Percentiles rank a stretch among this genome's conserved stretches.
Evolutionary conservation across 2,888 invertebrate genomes (phyloP).

Genomic region (Lagria hirta): DNA sequence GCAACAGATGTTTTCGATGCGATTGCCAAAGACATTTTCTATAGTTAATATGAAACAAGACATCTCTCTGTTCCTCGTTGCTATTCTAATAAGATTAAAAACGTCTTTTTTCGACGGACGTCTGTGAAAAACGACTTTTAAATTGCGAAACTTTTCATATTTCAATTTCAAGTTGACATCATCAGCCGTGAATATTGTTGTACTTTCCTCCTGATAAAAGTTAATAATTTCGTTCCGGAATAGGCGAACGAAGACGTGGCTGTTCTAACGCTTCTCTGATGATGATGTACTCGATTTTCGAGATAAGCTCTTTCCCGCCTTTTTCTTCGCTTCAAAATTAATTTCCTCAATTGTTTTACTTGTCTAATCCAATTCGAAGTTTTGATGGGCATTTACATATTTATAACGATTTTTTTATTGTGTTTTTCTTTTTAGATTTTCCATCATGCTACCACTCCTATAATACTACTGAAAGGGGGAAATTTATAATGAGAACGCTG

Average conservation of each 20-base stretch:
- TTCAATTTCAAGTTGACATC: constrained; percentile 40
- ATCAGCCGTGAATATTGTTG: constrained; percentile 35
- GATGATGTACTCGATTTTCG: constrained; percentile 26
- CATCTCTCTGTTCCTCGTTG: not conserved
- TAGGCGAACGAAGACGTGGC: constrained; percentile 13
- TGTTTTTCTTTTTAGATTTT: constrained; percentile 5
- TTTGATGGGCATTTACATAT: constrained; percentile 36
- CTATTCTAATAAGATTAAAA: constrained; percentile 26
- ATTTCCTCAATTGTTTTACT: constrained; percentile 44
- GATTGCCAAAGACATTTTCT: constrained; percentile 3
- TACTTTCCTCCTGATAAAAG: constrained; percentile 33
- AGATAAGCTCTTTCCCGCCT: constrained; percentile 6
- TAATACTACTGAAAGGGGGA: no score
- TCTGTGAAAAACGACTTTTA: constrained; percentile 30
- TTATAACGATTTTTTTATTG: constrained; percentile 27
- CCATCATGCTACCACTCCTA: no score
- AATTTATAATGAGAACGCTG: no score
- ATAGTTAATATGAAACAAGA: constrained; percentile 1
- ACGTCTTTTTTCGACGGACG: constrained; percentile 19
- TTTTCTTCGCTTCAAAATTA: constrained; percentile 42
- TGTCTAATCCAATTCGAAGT: constrained; percentile 40
- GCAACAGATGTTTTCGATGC: constrained; percentile 22
- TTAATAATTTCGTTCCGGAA: constrained; percentile 35
- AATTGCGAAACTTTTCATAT: constrained; percentile 39
- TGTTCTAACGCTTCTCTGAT: constrained; percentile 14